Evolutionary conservation across 1,140 invertebrate genomes (phyloP), one percentile per base, ranked within the genome.

Genomic region (Drosophila takahashii): DNA sequence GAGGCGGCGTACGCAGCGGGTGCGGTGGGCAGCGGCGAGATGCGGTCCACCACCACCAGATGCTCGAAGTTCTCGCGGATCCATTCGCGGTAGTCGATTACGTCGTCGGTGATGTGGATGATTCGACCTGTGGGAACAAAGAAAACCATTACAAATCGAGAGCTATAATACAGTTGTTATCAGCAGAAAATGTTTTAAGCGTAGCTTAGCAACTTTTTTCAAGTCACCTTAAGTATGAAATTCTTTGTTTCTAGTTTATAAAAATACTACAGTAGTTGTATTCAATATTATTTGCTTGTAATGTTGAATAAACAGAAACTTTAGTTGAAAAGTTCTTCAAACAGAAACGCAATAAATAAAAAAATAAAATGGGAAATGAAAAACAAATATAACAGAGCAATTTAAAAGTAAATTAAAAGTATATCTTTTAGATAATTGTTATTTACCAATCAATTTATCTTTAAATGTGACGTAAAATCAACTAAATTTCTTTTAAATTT

Each of bases 71-170:
- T 95, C 84, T 95, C 94, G 69, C 94, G 94, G 75, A 96, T 95
- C 95, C 95, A 96, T 73, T 94, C 94, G 69, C 98, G 95, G 92
- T 99, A 98, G 52, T 97, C 95, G 79, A 99, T 96, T 44, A 99
- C 98, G 93, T 98, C 97, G 93, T 99, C 97, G 13, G 97, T 98
- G 60, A 99, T 96, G 74, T 96, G 95, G 60, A 99, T 95, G 74
- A 99, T 97, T 77, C 98, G 95, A 71, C 97, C 97, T 91, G 39
- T 13, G 16, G 8, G 2, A 18, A 8, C 10, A n/a, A 34, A 52
- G 1, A 13, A 4, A 32, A 15, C 15, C 48, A 51, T 51, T 50
- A 50, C 48, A 50, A 32, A 50, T 50, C 27, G 9, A 50, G n/a
- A 16, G 9, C 27, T 8, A 15, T 50, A 9, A 34, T 34, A 18